These are phyloP conservation scores for Tigriopus californicus DNA, from an alignment of 2,888 invertebrate genomes.

Conservation along the genomic window DNA sequence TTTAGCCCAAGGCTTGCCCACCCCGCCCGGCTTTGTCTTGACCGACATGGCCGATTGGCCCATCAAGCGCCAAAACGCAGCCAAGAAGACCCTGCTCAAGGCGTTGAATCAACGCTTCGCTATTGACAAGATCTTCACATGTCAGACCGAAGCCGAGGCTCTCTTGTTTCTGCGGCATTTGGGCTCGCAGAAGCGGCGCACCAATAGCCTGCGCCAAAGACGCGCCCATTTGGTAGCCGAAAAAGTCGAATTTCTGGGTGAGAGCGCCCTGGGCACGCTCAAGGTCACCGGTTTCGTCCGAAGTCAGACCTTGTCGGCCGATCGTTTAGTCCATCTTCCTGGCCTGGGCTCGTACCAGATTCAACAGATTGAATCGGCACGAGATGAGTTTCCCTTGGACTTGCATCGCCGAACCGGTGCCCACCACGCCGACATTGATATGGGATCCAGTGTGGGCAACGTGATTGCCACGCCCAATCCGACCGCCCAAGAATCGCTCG, in stretches of 20 bases:
- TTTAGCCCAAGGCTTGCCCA: constrained; percentile 63
- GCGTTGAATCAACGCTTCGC: constrained; percentile 27
- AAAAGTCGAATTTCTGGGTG: constrained; percentile 42
- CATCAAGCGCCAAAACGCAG: constrained; percentile 25
- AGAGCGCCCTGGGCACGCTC: constrained; percentile 40
- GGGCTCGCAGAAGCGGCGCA: constrained; percentile 59
- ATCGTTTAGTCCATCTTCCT: constrained; percentile 70
- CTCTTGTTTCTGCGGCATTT: constrained; percentile 53
- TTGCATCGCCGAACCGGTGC: constrained; percentile 3
- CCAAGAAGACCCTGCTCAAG: constrained; percentile 25
- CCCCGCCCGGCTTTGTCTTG: constrained; percentile 32
- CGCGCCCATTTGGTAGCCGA: constrained; percentile 72
- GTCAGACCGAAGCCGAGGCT: constrained; percentile 23
- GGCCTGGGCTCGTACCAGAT: constrained; percentile 88
- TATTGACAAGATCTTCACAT: constrained; percentile 35
- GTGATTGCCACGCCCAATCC: constrained; percentile 17
- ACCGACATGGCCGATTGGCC: constrained; percentile 22
- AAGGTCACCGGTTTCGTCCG: constrained; percentile 71
- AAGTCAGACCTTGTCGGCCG: constrained; percentile 52
- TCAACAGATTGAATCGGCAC: constrained; percentile 41
- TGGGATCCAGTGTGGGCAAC: neutral
- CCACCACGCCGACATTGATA: neutral
- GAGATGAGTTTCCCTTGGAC: constrained; percentile 44
- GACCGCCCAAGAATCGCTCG: constrained; percentile 40
- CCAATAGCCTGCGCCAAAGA: constrained; percentile 51